These are phyloP conservation scores for Ceratitis capitata DNA, from an alignment of 1,140 invertebrate species.

Conservation along the genomic window DNA sequence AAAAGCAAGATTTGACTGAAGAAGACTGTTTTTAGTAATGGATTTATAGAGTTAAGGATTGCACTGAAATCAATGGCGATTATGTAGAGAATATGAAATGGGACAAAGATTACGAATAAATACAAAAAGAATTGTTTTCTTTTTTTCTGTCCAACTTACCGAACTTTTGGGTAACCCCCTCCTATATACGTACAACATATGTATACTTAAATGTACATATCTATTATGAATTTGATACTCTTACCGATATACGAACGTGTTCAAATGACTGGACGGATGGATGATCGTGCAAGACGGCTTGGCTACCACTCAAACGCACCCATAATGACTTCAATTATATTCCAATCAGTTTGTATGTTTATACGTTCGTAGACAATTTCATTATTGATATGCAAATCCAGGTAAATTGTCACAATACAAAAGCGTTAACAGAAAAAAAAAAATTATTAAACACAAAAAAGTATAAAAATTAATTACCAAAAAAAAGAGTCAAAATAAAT, in stretches of 20 bases:
- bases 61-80: too few relatives aligned
- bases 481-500: not conserved
- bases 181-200: too few relatives aligned
- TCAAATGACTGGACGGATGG: not conserved
- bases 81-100: too few relatives aligned
- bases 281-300: not conserved
- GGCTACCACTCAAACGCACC: not conserved
- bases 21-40: too few relatives aligned
- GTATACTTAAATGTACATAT: too few relatives aligned
- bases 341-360: not conserved
- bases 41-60: too few relatives aligned
- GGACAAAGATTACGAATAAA: too few relatives aligned
- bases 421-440: not conserved
- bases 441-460: not conserved
- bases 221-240: not conserved
- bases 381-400: slow-evolving; percentile 5
- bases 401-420: not conserved
- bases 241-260: not conserved
- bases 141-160: too few relatives aligned
- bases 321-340: not conserved
- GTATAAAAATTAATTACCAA: not conserved
- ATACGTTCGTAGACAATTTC: not conserved
- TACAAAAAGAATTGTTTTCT: too few relatives aligned
- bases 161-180: too few relatives aligned
- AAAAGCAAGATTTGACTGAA: too few relatives aligned